phyloP scores from a whole-genome alignment of 1,140 invertebrate species.

The Scaptomyza graminum region DNA sequence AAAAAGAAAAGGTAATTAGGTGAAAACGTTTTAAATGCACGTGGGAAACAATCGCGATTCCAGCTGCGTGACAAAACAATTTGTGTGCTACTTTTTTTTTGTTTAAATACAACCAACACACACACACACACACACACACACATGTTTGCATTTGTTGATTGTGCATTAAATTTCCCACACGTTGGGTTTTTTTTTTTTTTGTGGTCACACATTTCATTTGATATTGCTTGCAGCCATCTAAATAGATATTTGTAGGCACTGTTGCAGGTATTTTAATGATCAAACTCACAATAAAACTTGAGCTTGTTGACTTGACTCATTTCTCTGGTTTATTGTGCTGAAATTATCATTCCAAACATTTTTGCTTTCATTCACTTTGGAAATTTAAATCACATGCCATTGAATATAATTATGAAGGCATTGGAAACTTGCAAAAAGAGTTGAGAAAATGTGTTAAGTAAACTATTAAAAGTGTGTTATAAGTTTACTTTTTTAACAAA shows the following conservation, averaged over 20 bases:
- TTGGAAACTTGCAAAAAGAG: neutral
- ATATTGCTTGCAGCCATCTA: neutral
- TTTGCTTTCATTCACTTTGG: neutral
- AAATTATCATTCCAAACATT: slow-evolving; percentile 6
- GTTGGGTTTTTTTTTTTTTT: slow-evolving; percentile 10
- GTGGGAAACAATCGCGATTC: slow-evolving; percentile 44
- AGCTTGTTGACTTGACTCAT: too few species aligned
- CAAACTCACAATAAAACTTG: too few species aligned
- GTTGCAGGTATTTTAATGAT: neutral
- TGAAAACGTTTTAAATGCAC: slow-evolving; percentile 42
- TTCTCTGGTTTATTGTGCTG: neutral
- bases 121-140: neutral
- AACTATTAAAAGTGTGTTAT: too few species aligned
- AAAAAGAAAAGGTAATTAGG: slow-evolving; percentile 45
- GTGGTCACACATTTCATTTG: neutral
- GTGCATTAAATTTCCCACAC: slow-evolving; percentile 37
- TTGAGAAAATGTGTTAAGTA: too few species aligned
- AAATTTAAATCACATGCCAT: too few species aligned
- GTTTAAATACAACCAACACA: slow-evolving; percentile 4
- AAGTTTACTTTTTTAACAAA: too few species aligned
- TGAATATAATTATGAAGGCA: too few species aligned
- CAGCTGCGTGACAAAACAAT: slow-evolving; percentile 22
- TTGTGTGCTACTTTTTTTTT: slow-evolving; percentile 35
- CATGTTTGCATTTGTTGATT: neutral
- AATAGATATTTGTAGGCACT: neutral